Evolutionary conservation across 2,113 vertebrate genomes (phyloP).

Genomic region (Laterallus jamaicensis): DNA sequence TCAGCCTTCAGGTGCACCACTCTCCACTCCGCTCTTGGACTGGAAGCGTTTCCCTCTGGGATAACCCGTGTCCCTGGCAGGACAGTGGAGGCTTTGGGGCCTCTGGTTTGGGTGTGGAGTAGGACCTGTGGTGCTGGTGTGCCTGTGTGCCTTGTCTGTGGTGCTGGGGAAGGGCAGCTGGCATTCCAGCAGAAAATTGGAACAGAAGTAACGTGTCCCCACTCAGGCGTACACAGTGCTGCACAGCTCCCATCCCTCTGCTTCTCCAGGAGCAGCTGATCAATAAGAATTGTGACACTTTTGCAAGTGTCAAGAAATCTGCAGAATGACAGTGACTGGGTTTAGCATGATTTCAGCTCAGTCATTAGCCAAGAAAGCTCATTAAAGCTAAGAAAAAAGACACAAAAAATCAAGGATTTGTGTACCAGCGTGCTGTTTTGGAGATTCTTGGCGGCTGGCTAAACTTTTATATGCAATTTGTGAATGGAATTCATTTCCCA

Average conservation of each 20-base stretch:
- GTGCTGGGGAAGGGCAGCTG: accelerated
- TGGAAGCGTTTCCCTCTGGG: neutral
- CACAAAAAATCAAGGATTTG: neutral
- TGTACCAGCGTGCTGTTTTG: neutral
- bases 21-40: neutral
- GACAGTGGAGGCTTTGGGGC: neutral
- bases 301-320: neutral
- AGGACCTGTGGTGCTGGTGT: too few species aligned
- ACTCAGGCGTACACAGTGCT: neutral
- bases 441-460: neutral
- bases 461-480: neutral
- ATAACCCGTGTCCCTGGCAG: too few species aligned
- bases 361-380: neutral
- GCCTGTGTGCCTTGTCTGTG: too few species aligned
- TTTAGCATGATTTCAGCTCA: neutral
- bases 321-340: neutral
- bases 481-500: neutral
- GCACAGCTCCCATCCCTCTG: neutral
- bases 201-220: neutral
- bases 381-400: neutral
- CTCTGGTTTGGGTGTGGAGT: neutral
- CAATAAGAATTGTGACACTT: neutral
- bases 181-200: neutral
- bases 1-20: too few species aligned
- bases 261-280: neutral